phyloP scores from a whole-genome alignment of 2,888 invertebrate species.

The Polia nebulosa region DNA sequence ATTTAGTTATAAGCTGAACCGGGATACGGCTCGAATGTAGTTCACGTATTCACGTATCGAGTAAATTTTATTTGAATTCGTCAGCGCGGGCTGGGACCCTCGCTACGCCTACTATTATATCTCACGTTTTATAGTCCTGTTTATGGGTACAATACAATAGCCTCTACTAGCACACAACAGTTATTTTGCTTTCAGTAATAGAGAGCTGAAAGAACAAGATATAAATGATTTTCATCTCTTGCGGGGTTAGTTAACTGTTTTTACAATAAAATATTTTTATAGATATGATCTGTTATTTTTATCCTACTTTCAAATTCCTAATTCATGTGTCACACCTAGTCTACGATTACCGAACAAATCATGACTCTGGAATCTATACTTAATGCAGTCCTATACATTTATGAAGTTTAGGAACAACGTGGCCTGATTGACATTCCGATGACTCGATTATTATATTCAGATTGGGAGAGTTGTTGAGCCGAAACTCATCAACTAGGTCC shows the following conservation, averaged over 20 bases:
- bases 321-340: too few relatives aligned
- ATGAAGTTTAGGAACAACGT: conserved; percentile 19
- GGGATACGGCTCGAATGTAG: conserved; percentile 67
- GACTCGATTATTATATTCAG: conserved; percentile 64
- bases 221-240: conserved; percentile 30
- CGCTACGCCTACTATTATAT: conserved; percentile 48
- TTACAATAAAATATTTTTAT: conserved; percentile 12
- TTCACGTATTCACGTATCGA: conserved; percentile 69
- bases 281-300: conserved; percentile 5
- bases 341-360: not conserved
- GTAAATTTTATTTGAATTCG: conserved; percentile 79
- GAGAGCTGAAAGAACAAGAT: conserved; percentile 42
- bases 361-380: not conserved
- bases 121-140: conserved; percentile 55
- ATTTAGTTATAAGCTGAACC: conserved; percentile 77
- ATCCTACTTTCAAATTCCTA: conserved; percentile 11
- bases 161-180: conserved; percentile 25
- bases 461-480: conserved; percentile 61
- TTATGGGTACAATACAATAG: conserved; percentile 57
- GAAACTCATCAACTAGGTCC: conserved; percentile 64
- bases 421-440: conserved; percentile 51
- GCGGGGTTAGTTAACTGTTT: conserved; percentile 18
- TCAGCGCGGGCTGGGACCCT: conserved; percentile 64
- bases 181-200: conserved; percentile 45
- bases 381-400: not conserved